phyloP scores from a whole-genome alignment of 1,140 invertebrate species.

The Aplysia californica region DNA sequence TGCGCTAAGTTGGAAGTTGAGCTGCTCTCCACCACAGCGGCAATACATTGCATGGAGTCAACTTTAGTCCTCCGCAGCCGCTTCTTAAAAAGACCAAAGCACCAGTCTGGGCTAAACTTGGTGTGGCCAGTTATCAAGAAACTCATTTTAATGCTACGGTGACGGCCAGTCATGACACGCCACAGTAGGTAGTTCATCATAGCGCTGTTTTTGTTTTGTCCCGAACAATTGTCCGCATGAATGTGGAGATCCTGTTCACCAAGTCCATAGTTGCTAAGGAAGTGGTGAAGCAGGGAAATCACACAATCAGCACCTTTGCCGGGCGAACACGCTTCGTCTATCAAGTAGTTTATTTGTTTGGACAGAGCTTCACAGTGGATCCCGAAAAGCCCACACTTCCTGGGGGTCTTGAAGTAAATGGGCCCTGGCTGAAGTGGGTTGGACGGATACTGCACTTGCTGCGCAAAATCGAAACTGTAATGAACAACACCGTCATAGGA shows the following conservation, averaged over 20 bases:
- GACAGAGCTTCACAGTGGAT: conserved; percentile 33
- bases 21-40: not conserved
- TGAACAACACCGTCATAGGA: not conserved
- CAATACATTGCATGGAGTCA: not conserved
- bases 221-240: conserved; percentile 35
- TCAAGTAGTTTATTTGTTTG: conserved; percentile 35
- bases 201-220: conserved; percentile 35
- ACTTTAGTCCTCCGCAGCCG: not conserved
- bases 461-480: conserved; percentile 40
- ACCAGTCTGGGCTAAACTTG: conserved; percentile 18
- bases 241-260: conserved; percentile 32
- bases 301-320: conserved; percentile 39
- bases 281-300: conserved; percentile 32
- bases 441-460: conserved; percentile 44
- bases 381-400: conserved; percentile 47
- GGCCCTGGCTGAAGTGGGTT: conserved; percentile 45
- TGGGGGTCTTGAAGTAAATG: conserved; percentile 44
- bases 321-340: conserved; percentile 35
- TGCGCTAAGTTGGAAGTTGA: not conserved
- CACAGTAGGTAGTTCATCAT: conserved; percentile 16
- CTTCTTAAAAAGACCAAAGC: conserved; percentile 22
- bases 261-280: conserved; percentile 33
- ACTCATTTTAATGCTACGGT: not conserved
- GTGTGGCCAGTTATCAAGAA: conserved; percentile 27
- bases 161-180: not conserved